Evolutionary conservation across 2,113 vertebrate genomes (phyloP).

Genomic region (Tursiops truncatus): DNA sequence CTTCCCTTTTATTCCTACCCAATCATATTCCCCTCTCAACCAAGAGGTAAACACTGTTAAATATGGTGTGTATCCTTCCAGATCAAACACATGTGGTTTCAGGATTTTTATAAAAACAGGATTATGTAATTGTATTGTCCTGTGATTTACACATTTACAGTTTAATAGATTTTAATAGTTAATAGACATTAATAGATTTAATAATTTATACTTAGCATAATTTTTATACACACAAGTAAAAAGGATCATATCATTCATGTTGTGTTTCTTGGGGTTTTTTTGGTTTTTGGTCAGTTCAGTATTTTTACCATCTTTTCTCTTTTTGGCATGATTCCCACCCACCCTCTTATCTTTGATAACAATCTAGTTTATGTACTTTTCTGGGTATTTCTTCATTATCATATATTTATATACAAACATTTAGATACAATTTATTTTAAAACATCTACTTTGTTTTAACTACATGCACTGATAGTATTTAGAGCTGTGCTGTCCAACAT

Average conservation of each 20-base stretch:
- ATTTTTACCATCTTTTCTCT: neutral
- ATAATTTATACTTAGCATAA: neutral
- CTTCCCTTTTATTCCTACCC: neutral
- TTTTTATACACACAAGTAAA: neutral
- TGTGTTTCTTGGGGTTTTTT: neutral
- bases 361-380: neutral
- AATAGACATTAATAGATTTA: neutral
- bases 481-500: fast-evolving
- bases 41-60: neutral
- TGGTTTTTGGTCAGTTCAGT: neutral
- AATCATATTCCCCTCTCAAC: neutral
- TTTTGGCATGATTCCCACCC: neutral
- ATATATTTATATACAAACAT: neutral
- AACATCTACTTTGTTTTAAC: neutral
- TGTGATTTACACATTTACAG: neutral
- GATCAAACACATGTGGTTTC: neutral
- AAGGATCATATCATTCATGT: neutral
- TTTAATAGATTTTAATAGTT: neutral
- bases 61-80: neutral
- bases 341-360: neutral
- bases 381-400: neutral
- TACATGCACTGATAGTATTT: neutral
- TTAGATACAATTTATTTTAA: neutral
- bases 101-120: neutral
- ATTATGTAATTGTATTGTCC: neutral